Conservation (phyloP, 2,113 vertebrate species). For the Pedetes capensis region DNA sequence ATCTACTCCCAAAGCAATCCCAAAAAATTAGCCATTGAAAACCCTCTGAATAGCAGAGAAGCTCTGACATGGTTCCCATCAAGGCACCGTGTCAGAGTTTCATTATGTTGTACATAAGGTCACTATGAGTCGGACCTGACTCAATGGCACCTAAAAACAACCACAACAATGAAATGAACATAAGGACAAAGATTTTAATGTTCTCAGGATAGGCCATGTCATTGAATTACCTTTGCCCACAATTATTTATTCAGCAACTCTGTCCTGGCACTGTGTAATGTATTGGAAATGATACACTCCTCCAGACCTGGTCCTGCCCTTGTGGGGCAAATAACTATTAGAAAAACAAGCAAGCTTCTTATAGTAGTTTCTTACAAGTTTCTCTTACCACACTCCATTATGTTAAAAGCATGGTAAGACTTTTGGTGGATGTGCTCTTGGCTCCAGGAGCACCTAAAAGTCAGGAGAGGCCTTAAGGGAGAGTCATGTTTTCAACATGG, state of each 20-base stretch:
- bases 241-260: not conserved
- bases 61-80: no score
- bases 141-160: no score
- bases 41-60: no score
- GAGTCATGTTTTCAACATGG: not conserved
- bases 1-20: no score
- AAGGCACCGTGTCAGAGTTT: no score
- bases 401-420: no score
- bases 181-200: not conserved
- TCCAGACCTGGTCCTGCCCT: not conserved
- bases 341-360: not conserved
- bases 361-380: not conserved
- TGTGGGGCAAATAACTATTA: not conserved
- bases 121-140: no score
- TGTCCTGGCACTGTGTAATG: not conserved
- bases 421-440: not conserved
- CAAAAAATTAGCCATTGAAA: no score
- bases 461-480: not conserved
- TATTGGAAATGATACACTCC: not conserved
- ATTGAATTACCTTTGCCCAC: not conserved
- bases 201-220: not conserved
- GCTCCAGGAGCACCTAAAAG: not conserved
- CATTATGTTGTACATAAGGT: no score
- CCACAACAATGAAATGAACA: not conserved
- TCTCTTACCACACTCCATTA: not conserved